A percentile compares a stretch with the other conserved stretches of the same genome.
phyloP scores from a whole-genome alignment of 1,140 invertebrate species.

The silkworm (Bombyx mori) region DNA sequence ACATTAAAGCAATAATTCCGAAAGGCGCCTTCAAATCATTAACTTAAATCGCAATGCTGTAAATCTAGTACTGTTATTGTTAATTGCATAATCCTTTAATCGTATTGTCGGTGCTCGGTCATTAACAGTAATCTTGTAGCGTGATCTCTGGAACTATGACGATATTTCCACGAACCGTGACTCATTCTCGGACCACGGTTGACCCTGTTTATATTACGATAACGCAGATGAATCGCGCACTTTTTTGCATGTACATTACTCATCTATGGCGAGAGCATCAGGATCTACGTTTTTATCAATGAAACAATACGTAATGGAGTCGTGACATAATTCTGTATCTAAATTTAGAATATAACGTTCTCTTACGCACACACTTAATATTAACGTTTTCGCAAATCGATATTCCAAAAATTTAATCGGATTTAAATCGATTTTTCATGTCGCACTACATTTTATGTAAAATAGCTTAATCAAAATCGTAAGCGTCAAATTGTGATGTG shows the following conservation, averaged over 20 bases:
- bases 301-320: constrained; percentile 36
- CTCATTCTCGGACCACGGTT: constrained; percentile 36
- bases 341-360: no score
- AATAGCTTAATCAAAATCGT: constrained; percentile 3
- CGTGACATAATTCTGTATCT: constrained; percentile 5
- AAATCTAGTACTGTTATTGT: background rate
- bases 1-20: no score
- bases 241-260: constrained; percentile 51
- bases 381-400: no score
- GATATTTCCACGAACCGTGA: constrained; percentile 45
- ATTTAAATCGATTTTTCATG: no score
- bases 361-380: no score
- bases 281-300: constrained; percentile 38
- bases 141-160: constrained; percentile 46
- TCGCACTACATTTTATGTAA: background rate
- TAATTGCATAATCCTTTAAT: constrained; percentile 6
- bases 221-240: constrained; percentile 23
- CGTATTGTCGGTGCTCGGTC: constrained; percentile 4
- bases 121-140: constrained; percentile 4
- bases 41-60: no score
- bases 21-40: no score
- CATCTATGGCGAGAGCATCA: constrained; percentile 32
- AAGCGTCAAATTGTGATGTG: constrained; percentile 6
- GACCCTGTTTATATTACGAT: constrained; percentile 35
- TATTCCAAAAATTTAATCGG: no score